Evolutionary conservation across 1,140 invertebrate species (phyloP), one percentile per base, ranked within the genome.

Genomic region (Lanistes nyassanus): DNA sequence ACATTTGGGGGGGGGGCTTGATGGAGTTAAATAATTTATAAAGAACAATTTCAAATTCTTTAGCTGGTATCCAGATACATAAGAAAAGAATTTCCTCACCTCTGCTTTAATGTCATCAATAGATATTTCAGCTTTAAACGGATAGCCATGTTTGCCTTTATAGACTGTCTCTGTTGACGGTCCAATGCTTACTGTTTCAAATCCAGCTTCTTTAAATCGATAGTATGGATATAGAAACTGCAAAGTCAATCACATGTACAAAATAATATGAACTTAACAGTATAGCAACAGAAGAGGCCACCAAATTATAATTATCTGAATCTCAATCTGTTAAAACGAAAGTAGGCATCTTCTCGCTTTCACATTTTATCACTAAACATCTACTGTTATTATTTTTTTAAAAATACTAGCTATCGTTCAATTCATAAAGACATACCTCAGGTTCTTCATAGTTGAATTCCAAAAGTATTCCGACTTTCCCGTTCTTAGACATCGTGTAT

Each of bases 141-240:
- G 84, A 55, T 85, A 85, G 3, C 82, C 81, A 73, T 86, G 80
- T 77, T 86, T 87, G 0, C 83, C 85, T 68, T 81, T 85, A 79
- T 84, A 85, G 0, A 76, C 78, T 65, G 81, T 86, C 2, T 80
- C 82, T 75, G 85, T 82, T 37, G 82, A 84, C 26, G 85, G 83
- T 0, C 82, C 85, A 29, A 85, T 82, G 7, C 82, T 83, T 62
- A 87, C 83, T 21, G 83, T 82, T 16, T 82, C 77, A 60, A 76
- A 79, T 1, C 84, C 84, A 51, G 84, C 85, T 71, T 85, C 85
- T 67, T 76, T 80, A 47, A 86, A 78, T 2, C 85, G 74, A 55
- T 85, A 83, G 69, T 81, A 80, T 16, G 85, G 85, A 64, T 86
- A 86, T 76, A 84, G 81, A 26, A 86, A 60, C 80, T 84, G 65